phyloP scores from a whole-genome alignment of 2,888 invertebrate genomes.

The Allolobophora icterica region DNA sequence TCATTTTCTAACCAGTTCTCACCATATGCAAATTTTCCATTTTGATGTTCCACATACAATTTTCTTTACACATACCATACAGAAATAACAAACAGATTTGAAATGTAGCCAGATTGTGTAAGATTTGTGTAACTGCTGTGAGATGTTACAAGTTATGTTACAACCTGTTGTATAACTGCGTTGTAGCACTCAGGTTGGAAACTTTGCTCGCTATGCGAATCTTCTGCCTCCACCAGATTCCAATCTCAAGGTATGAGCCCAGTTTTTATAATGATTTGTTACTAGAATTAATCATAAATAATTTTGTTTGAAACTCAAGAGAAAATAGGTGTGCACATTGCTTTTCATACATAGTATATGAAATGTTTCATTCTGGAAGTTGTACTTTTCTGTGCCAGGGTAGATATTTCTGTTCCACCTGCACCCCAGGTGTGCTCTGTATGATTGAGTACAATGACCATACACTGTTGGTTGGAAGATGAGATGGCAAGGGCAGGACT shows the following conservation, averaged over 20 bases:
- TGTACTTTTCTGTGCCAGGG: too few species aligned
- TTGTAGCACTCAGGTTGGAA: slow-evolving; percentile 39
- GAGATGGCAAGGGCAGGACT: too few species aligned
- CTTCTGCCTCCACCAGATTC: slow-evolving; percentile 45
- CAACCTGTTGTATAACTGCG: background rate
- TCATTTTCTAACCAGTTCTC: background rate
- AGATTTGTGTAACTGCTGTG: background rate
- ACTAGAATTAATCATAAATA: background rate
- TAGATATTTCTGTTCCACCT: too few species aligned
- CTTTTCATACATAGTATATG: too few species aligned
- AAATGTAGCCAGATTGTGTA: background rate
- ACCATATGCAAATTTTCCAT: background rate
- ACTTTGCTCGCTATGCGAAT: slow-evolving; percentile 46
- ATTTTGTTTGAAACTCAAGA: too few species aligned
- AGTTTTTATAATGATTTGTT: background rate
- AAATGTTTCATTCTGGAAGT: too few species aligned
- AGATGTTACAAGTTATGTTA: too few species aligned
- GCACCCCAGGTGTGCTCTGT: too few species aligned
- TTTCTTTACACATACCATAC: background rate
- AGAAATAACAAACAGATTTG: background rate
- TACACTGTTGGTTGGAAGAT: too few species aligned
- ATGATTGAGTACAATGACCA: too few species aligned
- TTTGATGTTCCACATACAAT: background rate
- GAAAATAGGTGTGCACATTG: too few species aligned
- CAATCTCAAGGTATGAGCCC: slow-evolving; percentile 43